Evolutionary conservation across 2,797 vertebrate genomes (phyloP).

Genomic region (Poeciliopsis turneri): DNA sequence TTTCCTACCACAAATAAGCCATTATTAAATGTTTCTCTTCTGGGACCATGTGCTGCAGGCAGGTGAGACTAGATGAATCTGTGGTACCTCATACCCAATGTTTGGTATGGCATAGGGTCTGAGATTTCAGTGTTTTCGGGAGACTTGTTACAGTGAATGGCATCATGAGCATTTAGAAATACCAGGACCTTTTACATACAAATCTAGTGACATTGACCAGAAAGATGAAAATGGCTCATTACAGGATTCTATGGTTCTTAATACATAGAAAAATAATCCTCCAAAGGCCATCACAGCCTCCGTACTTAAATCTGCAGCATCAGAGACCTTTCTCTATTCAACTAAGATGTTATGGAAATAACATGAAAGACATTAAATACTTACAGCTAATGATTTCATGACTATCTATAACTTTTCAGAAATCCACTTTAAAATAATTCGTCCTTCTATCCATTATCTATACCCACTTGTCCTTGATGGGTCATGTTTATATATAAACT

Average conservation of each 20-base stretch:
- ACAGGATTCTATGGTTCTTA: background rate
- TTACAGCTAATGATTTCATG: background rate
- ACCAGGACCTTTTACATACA: background rate
- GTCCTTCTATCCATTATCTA: background rate
- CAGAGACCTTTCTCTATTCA: background rate
- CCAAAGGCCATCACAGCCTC: background rate
- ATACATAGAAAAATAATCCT: background rate
- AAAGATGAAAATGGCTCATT: background rate
- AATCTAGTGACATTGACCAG: background rate
- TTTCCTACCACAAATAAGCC: background rate
- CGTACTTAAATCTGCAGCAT: background rate
- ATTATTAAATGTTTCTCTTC: background rate
- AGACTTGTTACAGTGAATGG: background rate
- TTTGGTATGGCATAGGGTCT: background rate
- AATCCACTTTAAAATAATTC: background rate
- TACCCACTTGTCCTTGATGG: background rate
- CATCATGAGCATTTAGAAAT: background rate
- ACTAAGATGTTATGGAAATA: background rate
- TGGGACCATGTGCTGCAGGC: background rate
- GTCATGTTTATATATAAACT: background rate
- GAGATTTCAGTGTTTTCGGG: background rate
- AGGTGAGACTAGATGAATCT: background rate
- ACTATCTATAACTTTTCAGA: background rate
- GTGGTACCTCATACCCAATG: background rate
- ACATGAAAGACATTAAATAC: background rate